Base-by-base conservation (phyloP, 2,888 invertebrate genomes). In the Caenorhabditis sp. region DNA sequence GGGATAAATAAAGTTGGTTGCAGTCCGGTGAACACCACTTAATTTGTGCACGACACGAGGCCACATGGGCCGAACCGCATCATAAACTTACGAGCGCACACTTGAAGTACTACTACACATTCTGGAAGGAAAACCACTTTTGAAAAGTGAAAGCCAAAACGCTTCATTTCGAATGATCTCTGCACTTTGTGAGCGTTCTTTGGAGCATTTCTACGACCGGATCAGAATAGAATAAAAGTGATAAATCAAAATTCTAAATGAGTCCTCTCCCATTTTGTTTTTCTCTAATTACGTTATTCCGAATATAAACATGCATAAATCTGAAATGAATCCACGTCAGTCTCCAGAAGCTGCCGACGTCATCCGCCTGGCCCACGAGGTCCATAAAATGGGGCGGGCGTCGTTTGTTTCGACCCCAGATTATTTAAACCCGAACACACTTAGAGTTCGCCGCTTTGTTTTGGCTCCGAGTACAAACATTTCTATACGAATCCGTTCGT, bases 391-490 rank as follows among this genome's bases (percentile, higher is more conserved):
- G n/a, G n/a, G n/a, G n/a, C n/a, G n/a, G n/a, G n/a, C n/a, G n/a
- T n/a, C n/a, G n/a, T n/a, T n/a, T n/a, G n/a, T n/a, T n/a, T n/a
- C n/a, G n/a, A 35, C 15, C 35, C 17, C 35, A 30, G 65, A 65
- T 65, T 56, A 65, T 65, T 65, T 65, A 65, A 65, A 65, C 46
- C 45, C 39, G 45, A 65, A 65, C 55, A 65, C 46, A 65, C 41
- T 55, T n/a, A n/a, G n/a, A n/a, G n/a, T 43, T 53, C 30, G 20
- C 15, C 24, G 22, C 52, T 62, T 48, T 41, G 41, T 32, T 48
- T 35, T n/a, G 26, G 13, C 22, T 46, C 15, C 17, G 48, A 24
- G 37, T 48, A 46, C 59, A 48, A 24, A 35, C 11, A 17, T 26
- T 22, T 15, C 5, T 1, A 41, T 22, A 7, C 15, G 17, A n/a